Evolutionary conservation across 2,797 vertebrate genomes (phyloP), one percentile per base, ranked within the genome.

Genomic region (Acropternis orthonyx): DNA sequence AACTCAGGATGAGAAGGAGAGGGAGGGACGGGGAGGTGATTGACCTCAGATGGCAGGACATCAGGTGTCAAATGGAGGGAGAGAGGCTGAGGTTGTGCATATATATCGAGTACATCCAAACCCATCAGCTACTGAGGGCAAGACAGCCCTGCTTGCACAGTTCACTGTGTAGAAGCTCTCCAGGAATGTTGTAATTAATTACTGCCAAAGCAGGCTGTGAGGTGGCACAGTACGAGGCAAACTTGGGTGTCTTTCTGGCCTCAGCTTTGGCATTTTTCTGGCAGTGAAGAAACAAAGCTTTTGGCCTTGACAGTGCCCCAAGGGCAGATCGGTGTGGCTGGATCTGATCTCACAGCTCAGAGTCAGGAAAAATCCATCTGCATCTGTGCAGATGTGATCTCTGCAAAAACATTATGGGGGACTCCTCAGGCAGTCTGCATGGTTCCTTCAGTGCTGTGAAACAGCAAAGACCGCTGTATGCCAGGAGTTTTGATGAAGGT

Each of bases 381-480:
- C 78, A 68, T 16, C 34, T 44, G 27, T 63, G 54, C 41, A 59
- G 44, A 39, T 36, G 41, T 44, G 41, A 34, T 19, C 20, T 36
- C 32, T 23, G 51, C 2, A 3, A 83, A 58, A 75, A 28, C 2
- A 2, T 58, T 37, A n/a, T 1, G 2, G 30, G 26, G 16, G 8
- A 32, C 12, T 67, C 39, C 32, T 86, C 52, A 24, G 76, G 2
- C 52, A 49, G 27, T 26, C 68, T 37, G 0, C 24, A 10, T 1
- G 4, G 23, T 34, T 82, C 24, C 24, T 68, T 8, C 39, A 52
- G 62, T 0, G 0, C 0, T 28, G 23, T 37, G 27, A 75, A 46
- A 34, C 7, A n/a, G 44, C 4, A 5, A 6, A 49, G 43, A 4
- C 14, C 1, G 0, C 6, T 1, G 0, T 2, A 8, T 61, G 39